Conservation (phyloP, 30 jellyfish, hydroid and myxozoan genomes). For the Nemopilema nomurai region DNA sequence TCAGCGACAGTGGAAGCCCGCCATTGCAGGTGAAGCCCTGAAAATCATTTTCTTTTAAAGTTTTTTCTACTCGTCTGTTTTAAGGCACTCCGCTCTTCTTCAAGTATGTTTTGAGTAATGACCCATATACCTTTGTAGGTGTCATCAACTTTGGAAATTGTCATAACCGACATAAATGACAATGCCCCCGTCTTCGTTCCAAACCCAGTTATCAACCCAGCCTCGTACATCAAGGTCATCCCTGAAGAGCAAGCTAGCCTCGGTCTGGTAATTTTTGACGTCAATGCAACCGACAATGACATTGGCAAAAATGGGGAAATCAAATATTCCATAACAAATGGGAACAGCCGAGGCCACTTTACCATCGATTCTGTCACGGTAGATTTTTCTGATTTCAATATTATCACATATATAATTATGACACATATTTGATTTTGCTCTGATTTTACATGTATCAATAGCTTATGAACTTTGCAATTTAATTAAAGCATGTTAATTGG, state of each 20-base stretch:
- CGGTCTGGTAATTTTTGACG: slow-evolving; percentile 31
- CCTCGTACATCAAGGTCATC: slow-evolving; percentile 34
- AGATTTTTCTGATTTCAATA: background rate
- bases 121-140: slow-evolving; percentile 6
- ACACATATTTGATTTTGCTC: too few relatives aligned
- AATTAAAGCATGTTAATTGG: too few relatives aligned
- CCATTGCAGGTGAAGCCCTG: slow-evolving; percentile 32
- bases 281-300: slow-evolving; percentile 84
- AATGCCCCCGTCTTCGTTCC: slow-evolving; percentile 78
- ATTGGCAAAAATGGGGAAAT: slow-evolving; percentile 58
- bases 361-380: slow-evolving; percentile 58
- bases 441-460: too few relatives aligned
- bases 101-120: too few relatives aligned
- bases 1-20: slow-evolving; percentile 59
- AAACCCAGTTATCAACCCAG: slow-evolving; percentile 58
- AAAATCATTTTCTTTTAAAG: background rate
- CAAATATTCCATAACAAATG: slow-evolving; percentile 41
- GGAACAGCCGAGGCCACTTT: slow-evolving; percentile 34
- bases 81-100: too few relatives aligned
- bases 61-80: background rate
- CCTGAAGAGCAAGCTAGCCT: slow-evolving; percentile 55
- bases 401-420: background rate
- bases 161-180: slow-evolving; percentile 68
- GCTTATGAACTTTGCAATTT: too few relatives aligned
- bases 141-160: slow-evolving; percentile 30